phyloP scores from a whole-genome alignment of 2,113 vertebrate species.

The Daphoenositta chrysoptera region DNA sequence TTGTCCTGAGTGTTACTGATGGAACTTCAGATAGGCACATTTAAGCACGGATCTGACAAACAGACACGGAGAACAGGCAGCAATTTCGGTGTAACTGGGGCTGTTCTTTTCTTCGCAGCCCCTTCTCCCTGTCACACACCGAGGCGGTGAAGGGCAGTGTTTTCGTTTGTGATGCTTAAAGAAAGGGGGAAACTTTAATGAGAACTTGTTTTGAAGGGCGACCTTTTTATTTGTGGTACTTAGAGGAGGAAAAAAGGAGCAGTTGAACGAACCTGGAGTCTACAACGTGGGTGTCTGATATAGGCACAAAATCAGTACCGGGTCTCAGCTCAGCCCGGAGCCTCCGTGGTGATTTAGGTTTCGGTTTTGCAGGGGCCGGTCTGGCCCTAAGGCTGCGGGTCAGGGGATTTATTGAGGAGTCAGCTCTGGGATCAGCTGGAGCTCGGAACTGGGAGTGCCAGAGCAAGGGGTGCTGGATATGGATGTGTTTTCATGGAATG shows the following conservation, averaged over 20 bases:
- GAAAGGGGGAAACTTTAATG: background rate
- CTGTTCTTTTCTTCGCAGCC: constrained; percentile 17
- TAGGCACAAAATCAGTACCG: rapidly evolving
- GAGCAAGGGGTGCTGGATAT: background rate
- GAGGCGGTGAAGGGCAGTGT: background rate
- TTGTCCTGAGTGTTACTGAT: constrained; percentile 74
- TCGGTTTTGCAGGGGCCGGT: background rate
- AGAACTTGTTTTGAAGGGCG: background rate
- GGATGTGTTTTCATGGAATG: rapidly evolving
- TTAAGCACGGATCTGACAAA: constrained; percentile 28
- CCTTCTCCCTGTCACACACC: background rate
- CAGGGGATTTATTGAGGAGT: background rate
- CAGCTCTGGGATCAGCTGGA: background rate
- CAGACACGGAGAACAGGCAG: background rate
- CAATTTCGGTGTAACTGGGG: background rate
- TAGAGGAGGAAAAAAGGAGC: background rate
- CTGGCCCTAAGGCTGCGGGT: background rate
- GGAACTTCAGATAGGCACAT: constrained; percentile 68
- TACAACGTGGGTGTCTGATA: background rate
- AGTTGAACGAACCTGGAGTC: background rate
- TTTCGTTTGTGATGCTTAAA: background rate
- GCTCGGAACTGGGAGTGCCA: background rate
- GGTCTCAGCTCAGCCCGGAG: background rate
- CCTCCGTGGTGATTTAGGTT: background rate
- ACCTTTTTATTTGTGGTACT: background rate